phyloP scores from a whole-genome alignment of 2,888 invertebrate genomes.

The Disparrhopalites patrizii region DNA sequence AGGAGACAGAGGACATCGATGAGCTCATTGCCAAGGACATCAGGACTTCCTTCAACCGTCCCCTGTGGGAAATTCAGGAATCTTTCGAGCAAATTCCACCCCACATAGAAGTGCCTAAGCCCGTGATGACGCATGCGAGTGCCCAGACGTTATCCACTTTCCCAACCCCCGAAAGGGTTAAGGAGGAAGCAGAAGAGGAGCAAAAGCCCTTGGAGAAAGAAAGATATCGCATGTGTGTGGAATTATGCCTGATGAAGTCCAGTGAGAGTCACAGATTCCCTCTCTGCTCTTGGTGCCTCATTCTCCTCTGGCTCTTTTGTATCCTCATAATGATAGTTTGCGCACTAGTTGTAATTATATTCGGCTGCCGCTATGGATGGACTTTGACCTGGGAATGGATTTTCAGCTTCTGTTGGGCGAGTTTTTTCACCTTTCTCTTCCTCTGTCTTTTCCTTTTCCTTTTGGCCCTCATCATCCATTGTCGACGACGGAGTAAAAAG shows the following conservation, averaged over 20 bases:
- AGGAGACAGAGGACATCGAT: neutral
- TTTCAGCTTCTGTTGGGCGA: slow-evolving; percentile 9
- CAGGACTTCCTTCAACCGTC: neutral
- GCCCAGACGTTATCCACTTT: too few relatives aligned
- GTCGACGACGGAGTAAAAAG: neutral
- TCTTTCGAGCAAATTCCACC: neutral
- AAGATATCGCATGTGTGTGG: neutral
- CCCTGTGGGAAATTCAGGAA: neutral
- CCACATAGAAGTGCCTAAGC: too few relatives aligned
- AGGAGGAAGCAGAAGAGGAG: neutral
- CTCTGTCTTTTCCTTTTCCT: neutral
- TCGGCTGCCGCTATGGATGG: slow-evolving; percentile 7
- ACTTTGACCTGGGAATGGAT: slow-evolving; percentile 2
- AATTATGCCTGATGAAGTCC: neutral
- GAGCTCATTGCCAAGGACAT: slow-evolving; percentile 1
- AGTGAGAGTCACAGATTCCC: neutral
- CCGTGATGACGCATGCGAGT: too few relatives aligned
- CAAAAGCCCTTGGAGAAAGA: neutral
- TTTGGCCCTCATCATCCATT: neutral
- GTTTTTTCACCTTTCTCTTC: neutral
- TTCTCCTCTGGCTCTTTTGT: slow-evolving; percentile 4
- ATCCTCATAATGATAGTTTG: neutral
- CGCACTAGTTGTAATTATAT: neutral
- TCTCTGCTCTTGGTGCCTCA: neutral
- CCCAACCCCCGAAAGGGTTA: neutral